Base-by-base conservation (phyloP, 2,888 invertebrate genomes). In the Hyalella azteca region DNA sequence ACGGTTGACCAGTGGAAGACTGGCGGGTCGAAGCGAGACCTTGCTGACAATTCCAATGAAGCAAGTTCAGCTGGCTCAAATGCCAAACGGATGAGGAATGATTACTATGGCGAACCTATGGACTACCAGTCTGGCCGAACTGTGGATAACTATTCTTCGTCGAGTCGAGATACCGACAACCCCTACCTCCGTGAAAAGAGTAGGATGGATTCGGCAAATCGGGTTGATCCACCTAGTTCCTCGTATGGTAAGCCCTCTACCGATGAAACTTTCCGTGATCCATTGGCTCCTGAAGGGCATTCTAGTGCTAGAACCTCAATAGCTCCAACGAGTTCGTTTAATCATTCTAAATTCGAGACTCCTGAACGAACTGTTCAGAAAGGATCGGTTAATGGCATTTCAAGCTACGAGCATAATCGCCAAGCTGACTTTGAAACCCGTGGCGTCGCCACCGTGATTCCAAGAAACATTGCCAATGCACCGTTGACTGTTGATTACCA, bases 401-500 rank as follows among this genome's bases (percentile, higher is more conserved):
- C 3, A 9, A 26, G 54, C 54, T 9, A 54, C 3, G 54, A 54
- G 5, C 9, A 3, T 32, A 66, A 66, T 66, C 66, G 66, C 1
- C 36, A 66, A 36, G 11, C 66, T 66, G 19, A 36, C 7, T 66
- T 36, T 36, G 66, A 36, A 13, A 11, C 45, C 15, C 36, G 66
- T 19, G 19, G 19, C 9, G 19, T 13, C 7, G 36, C 15, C 7
- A 15, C 66, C 7, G 15, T 22, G 26, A 26, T 54, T 54, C 26
- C 22, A 4, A 66, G 32, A n/a, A 66, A 19, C 9, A 36, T 19
- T 3, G n/a, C 15, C n/a, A 66, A 66, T 66, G 66, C 29, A 7
- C 66, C 66, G 7, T 19, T 66, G 36, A 66, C 66, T 1, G 66
- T 66, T 66, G 66, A 66, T 66, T 66, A 66, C 36, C 29, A 29